Evolutionary conservation across 1,140 invertebrate genomes (phyloP).

Genomic region (Bombus waltoni): DNA sequence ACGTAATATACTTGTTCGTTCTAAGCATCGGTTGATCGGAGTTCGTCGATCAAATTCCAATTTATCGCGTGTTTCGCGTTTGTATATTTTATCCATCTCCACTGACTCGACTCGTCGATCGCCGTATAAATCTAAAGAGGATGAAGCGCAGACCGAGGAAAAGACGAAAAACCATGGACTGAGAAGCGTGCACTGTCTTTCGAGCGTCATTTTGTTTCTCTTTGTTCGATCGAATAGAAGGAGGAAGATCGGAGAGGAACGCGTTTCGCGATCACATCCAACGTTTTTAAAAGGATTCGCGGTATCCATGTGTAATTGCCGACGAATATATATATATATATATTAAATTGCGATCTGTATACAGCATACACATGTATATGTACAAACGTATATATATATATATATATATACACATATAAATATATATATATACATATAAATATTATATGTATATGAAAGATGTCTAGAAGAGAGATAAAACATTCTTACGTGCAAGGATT

Average conservation of each 20-base stretch:
- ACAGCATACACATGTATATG: constrained; percentile 51
- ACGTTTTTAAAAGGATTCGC: constrained; percentile 3
- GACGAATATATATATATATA: constrained; percentile 35
- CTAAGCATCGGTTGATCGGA: no score
- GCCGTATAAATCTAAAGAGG: background rate
- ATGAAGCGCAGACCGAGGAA: background rate
- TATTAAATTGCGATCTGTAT: constrained; percentile 49
- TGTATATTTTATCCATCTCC: no score
- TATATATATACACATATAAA: constrained; percentile 15
- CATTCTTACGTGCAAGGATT: constrained; percentile 57
- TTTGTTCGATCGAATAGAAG: background rate
- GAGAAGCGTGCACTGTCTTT: background rate
- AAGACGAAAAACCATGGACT: background rate
- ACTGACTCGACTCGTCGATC: no score
- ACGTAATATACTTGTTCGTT: no score
- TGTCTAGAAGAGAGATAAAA: constrained; percentile 31
- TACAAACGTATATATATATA: constrained; percentile 59
- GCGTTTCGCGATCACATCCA: background rate
- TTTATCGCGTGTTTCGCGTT: no score
- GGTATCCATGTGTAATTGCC: constrained; percentile 41
- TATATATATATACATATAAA: constrained; percentile 37
- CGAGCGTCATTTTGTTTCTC: background rate
- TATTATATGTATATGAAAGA: constrained; percentile 24
- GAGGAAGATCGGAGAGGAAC: background rate
- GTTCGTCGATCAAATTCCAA: no score